Base-by-base conservation (phyloP, 2,113 vertebrate species). In the Nothobranchius kuhntae region DNA sequence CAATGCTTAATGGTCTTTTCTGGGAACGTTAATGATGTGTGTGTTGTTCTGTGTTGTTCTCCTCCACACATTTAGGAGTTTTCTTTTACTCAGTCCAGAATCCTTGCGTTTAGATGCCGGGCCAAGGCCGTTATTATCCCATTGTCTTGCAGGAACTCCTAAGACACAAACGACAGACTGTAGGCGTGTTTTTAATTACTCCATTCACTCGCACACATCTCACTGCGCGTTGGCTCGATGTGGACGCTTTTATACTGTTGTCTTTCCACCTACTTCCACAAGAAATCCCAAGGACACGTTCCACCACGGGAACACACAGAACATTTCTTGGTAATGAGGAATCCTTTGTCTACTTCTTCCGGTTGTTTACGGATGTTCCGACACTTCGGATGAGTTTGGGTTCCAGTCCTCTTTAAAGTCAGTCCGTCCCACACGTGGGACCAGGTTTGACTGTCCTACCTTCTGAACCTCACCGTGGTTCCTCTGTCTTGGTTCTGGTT, bases 171-270 rank as follows among this genome's bases (percentile, higher is more conserved):
- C 65, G 59, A 68, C 57, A 55, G 56, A 53, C 36, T 75, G 81
- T 64, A 73, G 84, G 82, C 51, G 65, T 77, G 35, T 70, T 83
- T 84, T 82, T 87, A 85, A 83, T 88, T 71, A 82, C 67, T 75
- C 35, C 52, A 42, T 44, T 56, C 61, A 61, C 64, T 54, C 46
- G 64, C 40, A 13, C 59, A 50, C 61, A 58, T 78, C 45, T 53
- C 40, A 42, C 56, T 55, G 35, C 51, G 61, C 3, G 62, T 65
- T 64, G 59, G 68, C 53, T 54, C 42, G 1, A 50, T 73, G 65
- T 47, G 57, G 65, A 13, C 48, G 13, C 30, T 13, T 12, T 67
- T 71, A 66, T 68, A 67, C 15, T 51, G 69, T 44, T 68, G 52
- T 75, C 71, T 68, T 68, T 60, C 65, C 61, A 3, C 81, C 77